These are phyloP conservation scores for Chironomus striatipennis DNA, from an alignment of 1,140 invertebrate genomes.

Conservation along the genomic window DNA sequence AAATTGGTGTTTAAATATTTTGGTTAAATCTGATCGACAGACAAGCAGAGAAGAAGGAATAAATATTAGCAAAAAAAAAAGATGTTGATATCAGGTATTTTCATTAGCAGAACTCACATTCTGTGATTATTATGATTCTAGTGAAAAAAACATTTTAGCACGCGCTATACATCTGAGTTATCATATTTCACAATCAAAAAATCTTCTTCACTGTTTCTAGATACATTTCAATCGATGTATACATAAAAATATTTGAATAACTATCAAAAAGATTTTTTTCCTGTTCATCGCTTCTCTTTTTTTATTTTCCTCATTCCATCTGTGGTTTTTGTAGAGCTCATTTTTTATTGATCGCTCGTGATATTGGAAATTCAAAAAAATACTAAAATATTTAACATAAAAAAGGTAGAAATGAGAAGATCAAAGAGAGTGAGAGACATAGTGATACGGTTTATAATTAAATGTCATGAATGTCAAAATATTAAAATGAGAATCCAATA, in stretches of 20 bases:
- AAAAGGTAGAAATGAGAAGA: background rate
- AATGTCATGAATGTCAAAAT: slow-evolving; percentile 18
- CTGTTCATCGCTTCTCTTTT: too few relatives aligned
- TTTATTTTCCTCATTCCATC: too few relatives aligned
- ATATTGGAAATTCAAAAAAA: too few relatives aligned
- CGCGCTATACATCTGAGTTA: background rate
- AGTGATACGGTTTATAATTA: background rate
- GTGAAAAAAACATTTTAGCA: background rate
- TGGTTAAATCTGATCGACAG: background rate
- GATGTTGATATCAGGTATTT: too few relatives aligned
- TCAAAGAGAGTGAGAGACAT: background rate
- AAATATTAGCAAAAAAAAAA: background rate
- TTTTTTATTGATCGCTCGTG: too few relatives aligned
- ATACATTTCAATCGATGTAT: background rate
- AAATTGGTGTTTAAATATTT: background rate
- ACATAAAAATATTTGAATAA: too few relatives aligned
- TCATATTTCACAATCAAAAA: background rate
- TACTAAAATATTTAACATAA: too few relatives aligned
- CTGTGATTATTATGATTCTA: too few relatives aligned
- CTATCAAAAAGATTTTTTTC: too few relatives aligned
- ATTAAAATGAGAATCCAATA: slow-evolving; percentile 17
- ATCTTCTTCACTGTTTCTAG: background rate
- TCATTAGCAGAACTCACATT: too few relatives aligned
- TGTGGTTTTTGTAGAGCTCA: too few relatives aligned
- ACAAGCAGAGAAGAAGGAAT: background rate